These are phyloP conservation scores for Aphaenogaster floridana DNA, from an alignment of 1,140 invertebrate species.

Conservation along the genomic window DNA sequence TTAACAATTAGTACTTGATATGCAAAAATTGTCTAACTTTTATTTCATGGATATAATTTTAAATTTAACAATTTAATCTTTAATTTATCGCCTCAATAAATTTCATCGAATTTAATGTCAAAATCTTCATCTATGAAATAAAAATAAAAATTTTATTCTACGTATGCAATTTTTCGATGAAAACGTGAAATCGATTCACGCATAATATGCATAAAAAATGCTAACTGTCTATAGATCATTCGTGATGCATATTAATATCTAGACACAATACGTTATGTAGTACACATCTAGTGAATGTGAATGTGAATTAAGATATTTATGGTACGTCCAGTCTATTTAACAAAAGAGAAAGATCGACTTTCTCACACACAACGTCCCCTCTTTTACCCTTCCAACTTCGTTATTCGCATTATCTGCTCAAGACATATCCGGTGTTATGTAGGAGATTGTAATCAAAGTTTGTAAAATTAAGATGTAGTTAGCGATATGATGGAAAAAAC, in stretches of 20 bases:
- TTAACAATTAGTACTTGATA: not conserved
- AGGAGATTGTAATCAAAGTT: slow-evolving; percentile 73
- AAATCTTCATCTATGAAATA: not conserved
- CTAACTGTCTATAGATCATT: not conserved
- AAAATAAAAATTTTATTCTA: not conserved
- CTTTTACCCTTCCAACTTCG: slow-evolving; percentile 10
- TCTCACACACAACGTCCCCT: not conserved
- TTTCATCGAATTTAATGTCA: not conserved
- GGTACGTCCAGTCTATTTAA: slow-evolving; percentile 40
- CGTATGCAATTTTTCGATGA: not conserved
- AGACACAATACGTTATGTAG: not conserved
- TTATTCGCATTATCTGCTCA: slow-evolving; percentile 55
- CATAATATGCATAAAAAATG: slow-evolving; percentile 1
- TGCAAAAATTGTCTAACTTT: not conserved
- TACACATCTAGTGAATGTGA: slow-evolving; percentile 35
- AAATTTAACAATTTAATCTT: not conserved
- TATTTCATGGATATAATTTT: slow-evolving; percentile 21
- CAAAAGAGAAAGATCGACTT: not conserved
- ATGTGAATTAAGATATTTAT: slow-evolving; percentile 34
- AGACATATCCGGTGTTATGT: slow-evolving; percentile 70
- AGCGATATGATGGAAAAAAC: slow-evolving; percentile 4
- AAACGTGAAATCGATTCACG: not conserved
- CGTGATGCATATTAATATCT: slow-evolving; percentile 1
- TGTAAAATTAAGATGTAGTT: slow-evolving; percentile 57
- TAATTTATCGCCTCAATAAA: not conserved